These are phyloP conservation scores for Clepsis dumicolana DNA, from an alignment of 2,888 invertebrate species.

Conservation along the genomic window DNA sequence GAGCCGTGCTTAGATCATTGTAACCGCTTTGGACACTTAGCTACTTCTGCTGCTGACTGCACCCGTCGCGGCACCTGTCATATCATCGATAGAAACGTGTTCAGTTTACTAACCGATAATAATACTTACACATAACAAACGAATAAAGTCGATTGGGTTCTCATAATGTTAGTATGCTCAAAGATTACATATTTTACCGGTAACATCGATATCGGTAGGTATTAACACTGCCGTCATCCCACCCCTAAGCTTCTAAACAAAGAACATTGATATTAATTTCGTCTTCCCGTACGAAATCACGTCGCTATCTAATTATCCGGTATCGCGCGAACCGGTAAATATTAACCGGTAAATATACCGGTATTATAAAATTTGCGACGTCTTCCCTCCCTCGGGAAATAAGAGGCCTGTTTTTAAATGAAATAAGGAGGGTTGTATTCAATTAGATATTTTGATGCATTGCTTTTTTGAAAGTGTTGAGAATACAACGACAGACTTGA, in stretches of 20 bases:
- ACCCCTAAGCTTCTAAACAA: conserved; percentile 60
- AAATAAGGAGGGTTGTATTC: conserved; percentile 65
- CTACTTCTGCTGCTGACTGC: too few species aligned
- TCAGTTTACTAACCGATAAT: conserved; percentile 16
- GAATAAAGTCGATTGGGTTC: too few species aligned
- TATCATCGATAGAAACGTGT: too few species aligned
- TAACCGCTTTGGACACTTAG: too few species aligned
- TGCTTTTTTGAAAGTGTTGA: conserved; percentile 36
- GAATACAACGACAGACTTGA: conserved; percentile 1
- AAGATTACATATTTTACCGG: background rate
- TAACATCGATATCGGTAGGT: conserved; percentile 23
- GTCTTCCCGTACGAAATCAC: conserved; percentile 82
- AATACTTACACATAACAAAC: too few species aligned
- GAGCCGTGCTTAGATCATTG: too few species aligned
- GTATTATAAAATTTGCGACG: conserved; percentile 80
- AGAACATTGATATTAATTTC: conserved; percentile 85
- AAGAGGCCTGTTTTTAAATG: conserved; percentile 78
- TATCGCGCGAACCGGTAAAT: conserved; percentile 76
- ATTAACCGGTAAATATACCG: conserved; percentile 60
- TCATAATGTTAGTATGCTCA: background rate
- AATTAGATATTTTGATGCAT: conserved; percentile 43
- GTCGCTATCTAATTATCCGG: conserved; percentile 83
- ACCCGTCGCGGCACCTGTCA: too few species aligned
- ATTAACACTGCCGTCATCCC: background rate
- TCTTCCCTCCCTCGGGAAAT: conserved; percentile 76